These are phyloP conservation scores for Ctenoplectra terminalis DNA, from an alignment of 1,140 invertebrate genomes.

Conservation along the genomic window DNA sequence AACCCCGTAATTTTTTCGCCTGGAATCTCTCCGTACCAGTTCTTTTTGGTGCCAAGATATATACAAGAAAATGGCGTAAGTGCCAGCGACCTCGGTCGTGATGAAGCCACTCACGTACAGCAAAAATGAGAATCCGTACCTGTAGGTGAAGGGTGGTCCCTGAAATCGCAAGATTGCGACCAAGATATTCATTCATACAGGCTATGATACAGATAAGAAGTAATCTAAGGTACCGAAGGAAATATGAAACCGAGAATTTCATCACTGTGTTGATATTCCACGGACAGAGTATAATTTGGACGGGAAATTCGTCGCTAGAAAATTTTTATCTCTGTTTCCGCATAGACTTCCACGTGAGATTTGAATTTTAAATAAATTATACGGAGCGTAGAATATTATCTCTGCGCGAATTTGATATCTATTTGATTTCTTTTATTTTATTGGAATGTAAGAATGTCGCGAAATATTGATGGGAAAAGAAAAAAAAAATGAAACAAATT, in stretches of 20 bases:
- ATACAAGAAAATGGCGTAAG: conserved; percentile 93
- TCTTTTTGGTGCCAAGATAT: conserved; percentile 88
- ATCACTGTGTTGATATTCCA: not conserved
- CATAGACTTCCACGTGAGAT: not conserved
- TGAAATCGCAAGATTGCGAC: conserved; percentile 81
- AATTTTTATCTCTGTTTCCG: not conserved
- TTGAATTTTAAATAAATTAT: too few species aligned
- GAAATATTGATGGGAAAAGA: too few species aligned
- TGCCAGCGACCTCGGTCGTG: conserved; percentile 91
- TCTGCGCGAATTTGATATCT: too few species aligned
- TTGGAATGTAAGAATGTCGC: too few species aligned
- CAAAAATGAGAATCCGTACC: conserved; percentile 94
- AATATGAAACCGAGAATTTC: conserved; percentile 16
- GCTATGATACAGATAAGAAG: conserved; percentile 23
- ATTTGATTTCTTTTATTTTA: too few species aligned
- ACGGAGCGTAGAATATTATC: too few species aligned
- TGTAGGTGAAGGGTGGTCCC: conserved; percentile 91
- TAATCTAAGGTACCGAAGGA: conserved; percentile 14
- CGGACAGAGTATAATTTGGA: not conserved
- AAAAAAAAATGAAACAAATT: too few species aligned
- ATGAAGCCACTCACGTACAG: conserved; percentile 93
- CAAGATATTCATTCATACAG: conserved; percentile 45
- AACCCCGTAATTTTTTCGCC: conserved; percentile 79
- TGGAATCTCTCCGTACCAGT: conserved; percentile 80
- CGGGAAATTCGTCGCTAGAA: not conserved